Base-by-base conservation (phyloP, 2,113 vertebrate species). In the Psophia crepitans region DNA sequence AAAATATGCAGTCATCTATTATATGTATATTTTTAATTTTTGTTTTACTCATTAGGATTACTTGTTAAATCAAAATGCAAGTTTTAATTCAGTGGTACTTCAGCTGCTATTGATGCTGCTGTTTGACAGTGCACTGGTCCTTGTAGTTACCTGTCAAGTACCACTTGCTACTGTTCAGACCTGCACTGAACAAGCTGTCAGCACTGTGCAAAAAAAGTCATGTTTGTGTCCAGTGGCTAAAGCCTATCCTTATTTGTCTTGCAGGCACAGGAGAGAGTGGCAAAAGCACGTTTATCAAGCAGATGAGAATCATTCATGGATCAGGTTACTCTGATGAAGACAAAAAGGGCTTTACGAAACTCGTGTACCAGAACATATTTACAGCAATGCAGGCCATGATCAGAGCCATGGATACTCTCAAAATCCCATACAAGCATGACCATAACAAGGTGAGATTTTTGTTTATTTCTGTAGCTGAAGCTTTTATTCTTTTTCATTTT, bases 351-450 rank as follows among this genome's bases (percentile, higher is more conserved):
- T 99, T 99, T 98, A 99, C 98, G 70, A 98, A 98, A 97, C 86
- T 99, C 96, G 99, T 99, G 87, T 99, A 99, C 97, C 99, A 99
- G 98, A 99, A 99, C 98, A 99, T 99, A 98, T 99, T 99, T 98
- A 99, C 99, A 32, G 99, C 99, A 93, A 98, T 99, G 98, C 99
- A 99, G 98, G 98, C 99, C 92, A 99, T 99, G 99, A 99, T 99
- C 97, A 98, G 98, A 93, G 99, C 99, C 81, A 99, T 99, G 99
- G 99, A 98, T 74, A 98, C 98, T 0, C 98, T 99, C 91, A 99
- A 99, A 97, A 99, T 99, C 95, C 98, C 98, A 23, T 99, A 99
- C 98, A 99, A 98, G 96, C 98, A 98, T 71, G 98, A 99, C 80
- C 95, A 98, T 96, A 99, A 99, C 95, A 98, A 99, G 99, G 99